These are phyloP conservation scores for Trichonephila inaurata DNA, from an alignment of 1,140 invertebrate species.

Conservation along the genomic window DNA sequence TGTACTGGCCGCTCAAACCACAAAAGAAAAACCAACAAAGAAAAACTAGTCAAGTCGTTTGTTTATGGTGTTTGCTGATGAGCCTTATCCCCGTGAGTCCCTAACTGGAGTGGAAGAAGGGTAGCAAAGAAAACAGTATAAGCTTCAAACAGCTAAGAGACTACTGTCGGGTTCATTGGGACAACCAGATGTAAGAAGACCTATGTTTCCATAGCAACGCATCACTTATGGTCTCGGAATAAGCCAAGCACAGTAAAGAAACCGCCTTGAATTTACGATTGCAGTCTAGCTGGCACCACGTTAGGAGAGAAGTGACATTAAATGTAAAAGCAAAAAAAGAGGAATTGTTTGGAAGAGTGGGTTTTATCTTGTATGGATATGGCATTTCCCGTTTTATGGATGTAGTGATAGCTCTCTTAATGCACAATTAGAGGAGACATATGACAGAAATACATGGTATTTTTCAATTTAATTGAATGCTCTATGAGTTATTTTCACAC, in stretches of 20 bases:
- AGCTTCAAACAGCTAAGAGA: background rate
- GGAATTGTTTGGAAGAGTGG: background rate
- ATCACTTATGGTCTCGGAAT: slow-evolving; percentile 30
- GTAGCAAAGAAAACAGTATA: background rate
- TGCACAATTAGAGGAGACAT: slow-evolving; percentile 12
- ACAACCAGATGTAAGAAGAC: background rate
- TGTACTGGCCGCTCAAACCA: background rate
- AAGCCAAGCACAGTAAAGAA: slow-evolving; percentile 4
- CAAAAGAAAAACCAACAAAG: background rate
- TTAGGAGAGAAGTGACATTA: slow-evolving; percentile 9
- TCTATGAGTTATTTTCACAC: background rate
- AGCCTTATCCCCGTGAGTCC: background rate
- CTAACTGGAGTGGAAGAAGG: background rate
- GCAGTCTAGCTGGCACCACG: slow-evolving; percentile 43
- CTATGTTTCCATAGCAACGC: slow-evolving; percentile 41
- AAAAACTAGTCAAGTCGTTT: slow-evolving; percentile 41
- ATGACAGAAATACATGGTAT: background rate
- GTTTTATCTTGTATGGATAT: slow-evolving; percentile 28
- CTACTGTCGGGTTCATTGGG: slow-evolving; percentile 18
- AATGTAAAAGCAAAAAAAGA: background rate
- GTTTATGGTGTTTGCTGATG: slow-evolving; percentile 63
- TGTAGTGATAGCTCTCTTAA: slow-evolving; percentile 6
- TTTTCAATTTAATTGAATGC: background rate
- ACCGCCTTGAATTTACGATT: slow-evolving; percentile 6
- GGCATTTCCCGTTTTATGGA: background rate